Conservation (phyloP, 30 jellyfish, hydroid and myxozoan genomes). For the Pseudorhiza aurosa region DNA sequence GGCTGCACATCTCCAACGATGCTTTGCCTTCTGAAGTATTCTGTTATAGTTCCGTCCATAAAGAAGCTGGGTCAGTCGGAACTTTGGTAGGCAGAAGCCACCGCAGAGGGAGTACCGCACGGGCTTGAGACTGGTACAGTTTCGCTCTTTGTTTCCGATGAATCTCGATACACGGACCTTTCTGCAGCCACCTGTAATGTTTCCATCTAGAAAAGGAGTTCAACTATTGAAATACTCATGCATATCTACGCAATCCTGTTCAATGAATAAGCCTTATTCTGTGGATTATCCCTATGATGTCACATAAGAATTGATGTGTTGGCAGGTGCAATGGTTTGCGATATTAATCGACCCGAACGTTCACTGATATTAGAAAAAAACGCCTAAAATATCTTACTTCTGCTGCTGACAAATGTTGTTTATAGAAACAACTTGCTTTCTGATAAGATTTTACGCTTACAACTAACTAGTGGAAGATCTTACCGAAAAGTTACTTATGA, state of each 20-base stretch:
- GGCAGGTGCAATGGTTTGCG: too few relatives aligned
- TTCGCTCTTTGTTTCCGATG: conserved; percentile 77
- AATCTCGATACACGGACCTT: conserved; percentile 57
- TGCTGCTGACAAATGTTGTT: too few relatives aligned
- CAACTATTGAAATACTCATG: neutral
- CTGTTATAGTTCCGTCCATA: conserved; percentile 44
- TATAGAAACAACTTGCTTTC: too few relatives aligned
- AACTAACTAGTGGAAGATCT: too few relatives aligned
- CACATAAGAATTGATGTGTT: too few relatives aligned
- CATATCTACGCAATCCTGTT: neutral
- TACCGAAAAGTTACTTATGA: too few relatives aligned
- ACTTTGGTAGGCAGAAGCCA: conserved; percentile 75
- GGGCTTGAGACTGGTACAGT: conserved; percentile 79
- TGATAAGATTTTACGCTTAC: too few relatives aligned
- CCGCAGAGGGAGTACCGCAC: conserved; percentile 63
- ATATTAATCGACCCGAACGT: too few relatives aligned
- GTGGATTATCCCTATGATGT: too few relatives aligned
- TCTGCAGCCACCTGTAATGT: conserved; percentile 73
- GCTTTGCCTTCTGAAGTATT: conserved; percentile 45
- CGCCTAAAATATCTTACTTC: too few relatives aligned
- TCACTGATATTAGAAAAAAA: too few relatives aligned
- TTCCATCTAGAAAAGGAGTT: conserved; percentile 25
- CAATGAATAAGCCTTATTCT: too few relatives aligned
- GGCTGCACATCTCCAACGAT: conserved; percentile 72
- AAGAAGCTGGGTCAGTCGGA: conserved; percentile 47